phyloP scores from a whole-genome alignment of 2,113 vertebrate species.

The Ammodytes marinus region DNA sequence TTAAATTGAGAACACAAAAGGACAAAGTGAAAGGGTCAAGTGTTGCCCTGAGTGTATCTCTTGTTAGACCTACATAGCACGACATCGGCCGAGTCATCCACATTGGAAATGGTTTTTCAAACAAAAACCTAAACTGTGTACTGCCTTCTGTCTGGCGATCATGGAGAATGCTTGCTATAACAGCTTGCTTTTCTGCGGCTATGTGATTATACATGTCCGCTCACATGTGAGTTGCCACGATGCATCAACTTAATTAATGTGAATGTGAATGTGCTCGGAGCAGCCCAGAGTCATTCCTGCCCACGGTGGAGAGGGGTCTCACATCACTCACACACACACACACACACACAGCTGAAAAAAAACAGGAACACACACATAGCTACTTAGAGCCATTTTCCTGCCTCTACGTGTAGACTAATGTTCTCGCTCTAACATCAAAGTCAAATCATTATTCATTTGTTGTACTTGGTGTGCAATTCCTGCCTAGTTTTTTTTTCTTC shows the following conservation, averaged over 20 bases:
- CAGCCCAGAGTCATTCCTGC: conserved; percentile 74
- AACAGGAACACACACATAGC: not conserved
- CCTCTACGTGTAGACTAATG: conserved; percentile 15
- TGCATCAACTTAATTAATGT: conserved; percentile 80
- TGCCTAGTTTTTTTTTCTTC: not conserved
- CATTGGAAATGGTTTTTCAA: not conserved
- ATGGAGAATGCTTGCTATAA: conserved; percentile 30
- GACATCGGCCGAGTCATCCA: not conserved
- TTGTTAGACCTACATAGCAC: conserved; percentile 13
- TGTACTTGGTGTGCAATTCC: conserved; percentile 12
- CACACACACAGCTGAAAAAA: conserved; percentile 24
- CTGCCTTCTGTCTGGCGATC: not conserved
- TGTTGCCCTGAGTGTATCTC: conserved; percentile 14
- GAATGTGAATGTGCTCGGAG: conserved; percentile 71
- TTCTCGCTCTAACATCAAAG: conserved; percentile 5
- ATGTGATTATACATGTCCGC: conserved; percentile 69
- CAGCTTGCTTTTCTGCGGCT: conserved; percentile 65
- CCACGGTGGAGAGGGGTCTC: conserved; percentile 67
- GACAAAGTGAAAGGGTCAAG: conserved; percentile 40
- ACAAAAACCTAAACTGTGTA: not conserved
- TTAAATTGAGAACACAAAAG: conserved; percentile 41
- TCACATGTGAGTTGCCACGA: conserved; percentile 75
- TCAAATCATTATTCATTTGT: conserved; percentile 17
- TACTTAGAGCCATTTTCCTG: conserved; percentile 26
- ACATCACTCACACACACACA: conserved; percentile 58